Evolutionary conservation across 2,888 invertebrate species (phyloP), one percentile per base, ranked within the genome.

Genomic region (Anorthoa munda): DNA sequence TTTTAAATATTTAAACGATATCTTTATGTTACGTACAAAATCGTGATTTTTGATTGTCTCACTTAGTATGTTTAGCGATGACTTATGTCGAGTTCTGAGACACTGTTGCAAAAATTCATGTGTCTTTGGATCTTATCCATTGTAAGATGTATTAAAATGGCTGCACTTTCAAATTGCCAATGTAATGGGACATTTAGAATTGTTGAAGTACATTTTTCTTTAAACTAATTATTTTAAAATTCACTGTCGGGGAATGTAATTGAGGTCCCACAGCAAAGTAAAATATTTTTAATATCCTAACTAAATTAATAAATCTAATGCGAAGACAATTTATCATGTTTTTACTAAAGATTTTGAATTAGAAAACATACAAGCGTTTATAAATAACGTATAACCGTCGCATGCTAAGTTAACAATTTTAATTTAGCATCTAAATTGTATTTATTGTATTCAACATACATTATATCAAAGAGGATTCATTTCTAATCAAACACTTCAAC

Each of bases 1-100:
- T 84, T 82, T 70, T 70, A 69, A 77, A 73, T 85, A 87, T 87
- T 81, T 86, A 86, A 86, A 86, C 26, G 48, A 65, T 80, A 53
- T 60, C 55, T 67, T 73, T 69, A 74, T 55, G 39, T 77, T 79
- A 83, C 73, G 71, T 87, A 85, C 72, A 81, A 85, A 77, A 76
- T 74, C 64, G 67, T 59, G 65, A 61, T 63, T 73, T 63, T 66
- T 64, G 12, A 67, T 56, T 58, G 50, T 67, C 70, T 78, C 82
- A 79, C 66, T 84, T 58, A 70, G 70, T 51, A 77, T 23, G 68
- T 68, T 77, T 71, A 76, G 78, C 76, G 56, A 78, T 9, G n/a
- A 65, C 59, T 66, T 69, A 56, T 72, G 18, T 56, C 9, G 9
- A 59, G 48, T 69, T 59, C 48, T 60, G 64, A 58, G 23, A 68